These are phyloP conservation scores for Drosophila pachea DNA, from an alignment of 1,140 invertebrate species.

Conservation along the genomic window DNA sequence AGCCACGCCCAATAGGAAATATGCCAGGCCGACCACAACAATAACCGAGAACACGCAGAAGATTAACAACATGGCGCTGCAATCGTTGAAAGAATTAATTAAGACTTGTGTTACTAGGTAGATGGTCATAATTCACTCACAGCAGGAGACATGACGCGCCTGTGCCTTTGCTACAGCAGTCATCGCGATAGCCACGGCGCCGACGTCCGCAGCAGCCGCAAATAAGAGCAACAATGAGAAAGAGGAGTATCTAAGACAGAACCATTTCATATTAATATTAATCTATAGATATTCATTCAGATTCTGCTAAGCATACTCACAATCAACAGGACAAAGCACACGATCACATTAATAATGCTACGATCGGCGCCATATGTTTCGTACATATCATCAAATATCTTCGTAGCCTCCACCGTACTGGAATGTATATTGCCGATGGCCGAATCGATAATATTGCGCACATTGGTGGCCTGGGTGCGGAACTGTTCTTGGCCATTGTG, in stretches of 20 bases:
- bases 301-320: conserved; percentile 41
- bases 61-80: conserved; percentile 88
- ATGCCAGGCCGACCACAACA: conserved; percentile 84
- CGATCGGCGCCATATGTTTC: conserved; percentile 53
- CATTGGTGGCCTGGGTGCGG: conserved; percentile 26
- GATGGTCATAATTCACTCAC: conserved; percentile 81
- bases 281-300: background rate
- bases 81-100: conserved; percentile 57
- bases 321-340: conserved; percentile 80
- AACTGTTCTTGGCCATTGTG: conserved; percentile 36
- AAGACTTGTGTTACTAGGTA: background rate
- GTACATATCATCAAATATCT: conserved; percentile 59
- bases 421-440: conserved; percentile 51
- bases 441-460: conserved; percentile 51
- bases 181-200: conserved; percentile 39
- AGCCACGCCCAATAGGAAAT: conserved; percentile 86
- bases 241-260: conserved; percentile 45
- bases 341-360: conserved; percentile 64
- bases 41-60: conserved; percentile 87
- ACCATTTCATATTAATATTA: background rate
- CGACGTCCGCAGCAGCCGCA: conserved; percentile 84
- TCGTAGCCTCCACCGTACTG: conserved; percentile 39
- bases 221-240: conserved; percentile 86
- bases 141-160: conserved; percentile 90
- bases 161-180: conserved; percentile 91